A percentile compares a stretch with the other conserved stretches of the same genome.
Evolutionary conservation across 2,888 invertebrate species (phyloP).

Genomic region (Eumerus sabulonum): DNA sequence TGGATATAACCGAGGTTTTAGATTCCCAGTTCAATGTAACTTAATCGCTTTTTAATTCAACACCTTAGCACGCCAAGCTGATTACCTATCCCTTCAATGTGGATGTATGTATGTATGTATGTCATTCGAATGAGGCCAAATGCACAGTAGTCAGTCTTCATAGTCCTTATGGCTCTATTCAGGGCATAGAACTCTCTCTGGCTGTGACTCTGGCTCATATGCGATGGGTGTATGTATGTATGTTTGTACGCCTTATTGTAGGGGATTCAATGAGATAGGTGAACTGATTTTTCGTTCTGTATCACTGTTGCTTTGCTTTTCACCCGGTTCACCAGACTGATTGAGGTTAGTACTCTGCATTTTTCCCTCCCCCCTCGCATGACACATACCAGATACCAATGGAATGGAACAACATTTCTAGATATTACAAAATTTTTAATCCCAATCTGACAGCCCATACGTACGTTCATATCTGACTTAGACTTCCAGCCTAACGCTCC

Average conservation of each 20-base stretch:
- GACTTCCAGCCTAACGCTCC: slow-evolving; percentile 5
- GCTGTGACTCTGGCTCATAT: too few species aligned
- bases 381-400: slow-evolving; percentile 57
- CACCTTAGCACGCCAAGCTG: slow-evolving; percentile 30
- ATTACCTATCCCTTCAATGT: too few species aligned
- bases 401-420: slow-evolving; percentile 55
- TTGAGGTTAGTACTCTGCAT: slow-evolving; percentile 35
- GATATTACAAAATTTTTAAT: slow-evolving; percentile 61
- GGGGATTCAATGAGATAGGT: slow-evolving; percentile 50
- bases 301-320: too few species aligned
- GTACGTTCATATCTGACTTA: slow-evolving; percentile 18
- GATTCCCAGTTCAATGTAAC: slow-evolving; percentile 53
- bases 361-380: too few species aligned
- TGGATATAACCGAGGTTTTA: slow-evolving; percentile 7
- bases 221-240: too few species aligned
- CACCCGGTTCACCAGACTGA: too few species aligned
- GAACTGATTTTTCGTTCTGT: slow-evolving; percentile 11
- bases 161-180: too few species aligned
- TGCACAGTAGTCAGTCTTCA: too few species aligned
- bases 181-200: too few species aligned
- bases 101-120: too few species aligned
- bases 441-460: slow-evolving; percentile 27
- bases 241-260: neutral
- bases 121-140: slow-evolving; percentile 35
- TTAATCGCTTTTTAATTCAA: slow-evolving; percentile 64